These are phyloP conservation scores for Sisor rabdophorus DNA, from an alignment of 2,113 vertebrate species.

Conservation along the genomic window DNA sequence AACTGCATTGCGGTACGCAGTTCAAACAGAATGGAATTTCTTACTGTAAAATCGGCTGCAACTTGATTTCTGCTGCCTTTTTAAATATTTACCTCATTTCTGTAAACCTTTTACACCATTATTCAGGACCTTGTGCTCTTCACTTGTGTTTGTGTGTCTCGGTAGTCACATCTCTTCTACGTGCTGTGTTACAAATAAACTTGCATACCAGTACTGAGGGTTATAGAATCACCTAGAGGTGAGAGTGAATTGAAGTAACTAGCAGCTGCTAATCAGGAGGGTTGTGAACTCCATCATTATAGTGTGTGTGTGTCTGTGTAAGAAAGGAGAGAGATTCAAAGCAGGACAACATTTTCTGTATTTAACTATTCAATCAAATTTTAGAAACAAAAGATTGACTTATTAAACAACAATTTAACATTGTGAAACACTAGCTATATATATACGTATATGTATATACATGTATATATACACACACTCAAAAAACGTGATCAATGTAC, in stretches of 20 bases:
- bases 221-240: not conserved
- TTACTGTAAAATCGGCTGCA: not conserved
- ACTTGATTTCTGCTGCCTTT: not conserved
- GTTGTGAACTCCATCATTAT: not conserved
- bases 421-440: not conserved
- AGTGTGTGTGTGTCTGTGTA: not conserved
- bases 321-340: not conserved
- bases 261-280: constrained; percentile 2
- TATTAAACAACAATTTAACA: not conserved
- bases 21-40: not conserved
- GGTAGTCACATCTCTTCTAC: too few species aligned
- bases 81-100: constrained; percentile 24
- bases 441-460: too few species aligned
- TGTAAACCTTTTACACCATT: constrained; percentile 39
- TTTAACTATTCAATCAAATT: not conserved
- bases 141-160: not conserved
- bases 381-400: not conserved
- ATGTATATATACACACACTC: too few species aligned
- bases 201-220: not conserved
- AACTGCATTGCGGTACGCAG: not conserved
- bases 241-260: not conserved
- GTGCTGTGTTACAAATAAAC: constrained; percentile 24
- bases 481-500: not conserved
- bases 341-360: not conserved
- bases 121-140: not conserved